Conservation (phyloP, 2,113 vertebrate genomes). For the Mastomys natalensis region DNA sequence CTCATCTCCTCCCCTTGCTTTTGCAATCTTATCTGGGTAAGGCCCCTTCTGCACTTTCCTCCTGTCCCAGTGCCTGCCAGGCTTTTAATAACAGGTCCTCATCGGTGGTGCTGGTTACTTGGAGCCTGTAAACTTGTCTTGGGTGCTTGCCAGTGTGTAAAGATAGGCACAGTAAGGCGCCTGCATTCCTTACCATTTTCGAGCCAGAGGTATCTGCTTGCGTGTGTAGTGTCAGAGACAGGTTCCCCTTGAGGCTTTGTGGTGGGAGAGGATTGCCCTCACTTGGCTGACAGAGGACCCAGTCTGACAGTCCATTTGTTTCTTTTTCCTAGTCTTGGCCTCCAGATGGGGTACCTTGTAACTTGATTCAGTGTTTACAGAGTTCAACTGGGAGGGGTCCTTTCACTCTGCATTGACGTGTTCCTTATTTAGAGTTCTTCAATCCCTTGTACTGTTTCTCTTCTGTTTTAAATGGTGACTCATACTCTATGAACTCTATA, state of each 20-base stretch:
- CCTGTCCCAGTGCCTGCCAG: neutral
- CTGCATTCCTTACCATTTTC: conserved; percentile 72
- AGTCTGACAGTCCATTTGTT: conserved; percentile 52
- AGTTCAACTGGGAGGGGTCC: neutral
- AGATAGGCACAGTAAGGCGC: conserved; percentile 59
- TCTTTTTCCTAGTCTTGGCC: conserved; percentile 51
- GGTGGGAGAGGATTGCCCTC: conserved; percentile 34
- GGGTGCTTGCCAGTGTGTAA: conserved; percentile 71
- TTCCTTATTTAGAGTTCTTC: neutral
- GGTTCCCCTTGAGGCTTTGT: conserved; percentile 74
- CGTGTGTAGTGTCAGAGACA: conserved; percentile 66
- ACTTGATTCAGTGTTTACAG: neutral
- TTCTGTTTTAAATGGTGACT: neutral
- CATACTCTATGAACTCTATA: no score
- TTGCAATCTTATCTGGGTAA: neutral
- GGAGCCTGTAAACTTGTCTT: conserved; percentile 52
- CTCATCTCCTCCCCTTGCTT: neutral
- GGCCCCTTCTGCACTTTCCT: neutral
- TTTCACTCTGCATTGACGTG: neutral
- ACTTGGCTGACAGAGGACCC: conserved; percentile 15
- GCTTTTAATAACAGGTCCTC: conserved; percentile 56
- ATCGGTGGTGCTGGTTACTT: conserved; percentile 11
- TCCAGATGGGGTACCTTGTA: conserved; percentile 47
- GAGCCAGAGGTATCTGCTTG: conserved; percentile 66
- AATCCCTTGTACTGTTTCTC: neutral